Base-by-base conservation (phyloP, 2,888 invertebrate species). In the Drosophila parthenogenetica region DNA sequence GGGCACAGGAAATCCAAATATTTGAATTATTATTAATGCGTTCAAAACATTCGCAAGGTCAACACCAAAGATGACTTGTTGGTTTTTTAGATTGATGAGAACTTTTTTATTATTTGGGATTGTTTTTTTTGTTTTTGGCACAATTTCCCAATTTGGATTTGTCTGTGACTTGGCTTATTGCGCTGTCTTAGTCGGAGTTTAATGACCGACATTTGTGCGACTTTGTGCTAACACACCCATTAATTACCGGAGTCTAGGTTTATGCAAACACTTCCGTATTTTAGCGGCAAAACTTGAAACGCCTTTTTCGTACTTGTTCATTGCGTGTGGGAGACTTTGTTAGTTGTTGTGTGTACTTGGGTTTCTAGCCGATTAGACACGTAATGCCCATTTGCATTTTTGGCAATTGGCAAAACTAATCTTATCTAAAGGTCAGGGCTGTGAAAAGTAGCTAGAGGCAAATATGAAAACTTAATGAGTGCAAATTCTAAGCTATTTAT, bases 271-370 rank as follows among this genome's bases (percentile, higher is more conserved):
- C 65, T 83, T 87, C 83, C 80, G 78, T 78, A 85, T 69, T 85
- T 81, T 79, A 87, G 84, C 87, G 80, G 87, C 67, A 51, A 67
- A 74, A 86, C 78, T 80, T 86, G 69, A 86, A 86, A 77, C 70
- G 57, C 69, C 80, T 69, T 60, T 54, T 69, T 59, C 40, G 37
- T 64, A 70, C 55, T 79, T 69, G 67, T 53, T 73, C 37, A 43
- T 46, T 55, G 48, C 46, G 64, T 35, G 79, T 62, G 43, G 67
- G 67, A 64, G 67, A 57, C 73, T 73, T 66, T 70, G 66, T 35
- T 35, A 35, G 8, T 11, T 11, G 2, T 4, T 35, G 13, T 35
- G 4, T 35, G 80, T 83, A 45, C 51, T 65, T 64, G 64, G 72
- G 59, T 67, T 77, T 32, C 45, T 63, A 57, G 48, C 14, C 63